Base-by-base conservation (phyloP, 2,113 vertebrate species). In the Gambusia affinis region DNA sequence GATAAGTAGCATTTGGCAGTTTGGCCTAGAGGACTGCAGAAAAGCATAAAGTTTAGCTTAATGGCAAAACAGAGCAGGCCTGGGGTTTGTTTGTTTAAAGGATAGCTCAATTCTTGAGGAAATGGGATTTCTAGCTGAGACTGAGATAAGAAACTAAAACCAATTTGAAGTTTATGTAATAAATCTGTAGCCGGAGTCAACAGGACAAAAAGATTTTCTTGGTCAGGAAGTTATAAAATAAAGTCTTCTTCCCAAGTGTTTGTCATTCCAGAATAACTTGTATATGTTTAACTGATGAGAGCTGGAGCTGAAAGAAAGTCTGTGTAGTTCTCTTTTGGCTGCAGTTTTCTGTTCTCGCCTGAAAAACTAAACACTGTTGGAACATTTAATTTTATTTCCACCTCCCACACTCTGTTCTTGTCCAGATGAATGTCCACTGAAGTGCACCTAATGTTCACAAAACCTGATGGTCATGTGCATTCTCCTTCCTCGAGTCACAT, bases 401-500 rank as follows among this genome's bases (percentile, higher is more conserved):
- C 47, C 75, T 73, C 64, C 70, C 54, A 61, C 70, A 72, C 69
- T 54, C 4, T 80, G 57, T 57, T 60, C 67, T 47, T 78, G 70
- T 67, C 78, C 63, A 78, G 60, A 85, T 78, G 64, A 70, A 24
- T 28, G 31, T 64, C 67, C 66, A 84, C 15, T 87, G 75, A 85
- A 85, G 82, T 82, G 67, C 33, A 83, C 71, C 82, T 84, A 82
- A 88, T 86, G 60, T 72, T 78, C 73, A 79, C 84, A 83, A 42
- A 82, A 83, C 82, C 78, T 78, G 39, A 80, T 3, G 27, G 82
- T 90, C 87, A 91, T 91, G 89, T 91, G 86, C 86, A 74, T 82
- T 67, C 62, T 64, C 66, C 60, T 80, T 75, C 64, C 66, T 73
- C 11, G 6, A 85, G 83, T 86, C 91, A 92, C 85, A 81, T 81